phyloP scores from a whole-genome alignment of 1,140 invertebrate species.

The Theocolax elegans region DNA sequence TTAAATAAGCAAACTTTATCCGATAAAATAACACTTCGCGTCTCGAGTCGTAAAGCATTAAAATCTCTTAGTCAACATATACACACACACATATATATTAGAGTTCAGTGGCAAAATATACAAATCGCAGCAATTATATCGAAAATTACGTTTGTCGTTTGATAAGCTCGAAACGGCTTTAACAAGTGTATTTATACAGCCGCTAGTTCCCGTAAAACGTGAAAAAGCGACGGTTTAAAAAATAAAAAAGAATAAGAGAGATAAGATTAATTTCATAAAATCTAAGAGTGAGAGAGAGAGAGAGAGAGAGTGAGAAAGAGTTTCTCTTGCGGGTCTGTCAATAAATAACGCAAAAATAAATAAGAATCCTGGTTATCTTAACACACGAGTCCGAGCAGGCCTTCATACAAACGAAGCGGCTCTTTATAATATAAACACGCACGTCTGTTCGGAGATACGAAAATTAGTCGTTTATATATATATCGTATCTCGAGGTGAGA shows the following conservation, averaged over 20 bases:
- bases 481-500: too few relatives aligned
- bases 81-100: too few relatives aligned
- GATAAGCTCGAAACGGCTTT: conserved; percentile 19
- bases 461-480: conserved; percentile 27
- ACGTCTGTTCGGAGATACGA: conserved; percentile 18
- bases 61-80: too few relatives aligned
- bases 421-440: conserved; percentile 25
- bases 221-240: not conserved
- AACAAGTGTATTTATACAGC: conserved; percentile 22
- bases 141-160: conserved; percentile 27
- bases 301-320: too few relatives aligned
- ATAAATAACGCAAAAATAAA: conserved; percentile 33
- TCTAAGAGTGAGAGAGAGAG: too few relatives aligned
- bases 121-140: conserved; percentile 31
- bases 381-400: not conserved
- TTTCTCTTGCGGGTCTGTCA: conserved; percentile 11
- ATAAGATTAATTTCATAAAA: conserved; percentile 41
- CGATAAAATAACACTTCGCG: not conserved
- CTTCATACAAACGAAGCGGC: not conserved
- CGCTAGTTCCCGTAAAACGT: not conserved
- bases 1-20: conserved; percentile 2
- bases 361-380: conserved; percentile 17
- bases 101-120: conserved; percentile 6
- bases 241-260: conserved; percentile 2
- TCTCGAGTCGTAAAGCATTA: not conserved